These are phyloP conservation scores for Trachymyrmex septentrionalis DNA, from an alignment of 1,140 invertebrate species.

Conservation along the genomic window DNA sequence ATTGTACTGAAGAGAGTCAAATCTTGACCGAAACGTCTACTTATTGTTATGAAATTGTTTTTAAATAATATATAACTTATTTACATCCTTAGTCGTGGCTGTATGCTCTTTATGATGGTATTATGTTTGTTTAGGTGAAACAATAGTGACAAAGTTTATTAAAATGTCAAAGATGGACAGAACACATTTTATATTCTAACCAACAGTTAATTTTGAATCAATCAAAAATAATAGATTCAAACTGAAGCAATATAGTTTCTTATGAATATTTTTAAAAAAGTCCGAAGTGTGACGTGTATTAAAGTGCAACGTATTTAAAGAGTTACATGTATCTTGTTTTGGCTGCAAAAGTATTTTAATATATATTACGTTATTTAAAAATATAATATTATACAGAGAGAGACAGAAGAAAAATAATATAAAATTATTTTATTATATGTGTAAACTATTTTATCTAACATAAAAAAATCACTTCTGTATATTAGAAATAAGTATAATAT, in stretches of 20 bases:
- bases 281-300: neutral
- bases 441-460: neutral
- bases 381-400: neutral
- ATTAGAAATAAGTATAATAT: neutral
- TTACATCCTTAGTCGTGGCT: too few species aligned
- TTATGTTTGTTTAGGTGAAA: too few species aligned
- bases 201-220: neutral
- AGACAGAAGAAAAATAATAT: neutral
- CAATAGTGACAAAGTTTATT: too few species aligned
- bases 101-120: too few species aligned
- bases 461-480: neutral
- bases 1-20: too few species aligned
- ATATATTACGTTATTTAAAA: neutral
- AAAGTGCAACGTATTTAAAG: conserved; percentile 13
- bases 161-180: neutral
- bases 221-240: neutral
- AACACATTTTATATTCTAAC: neutral
- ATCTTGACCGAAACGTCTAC: too few species aligned
- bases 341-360: neutral
- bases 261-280: neutral
- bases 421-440: neutral
- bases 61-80: too few species aligned
- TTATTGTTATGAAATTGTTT: too few species aligned
- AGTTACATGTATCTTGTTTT: neutral
- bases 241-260: neutral